Conservation (phyloP, 1,140 invertebrate species). For the Portunus trituberculatus region DNA sequence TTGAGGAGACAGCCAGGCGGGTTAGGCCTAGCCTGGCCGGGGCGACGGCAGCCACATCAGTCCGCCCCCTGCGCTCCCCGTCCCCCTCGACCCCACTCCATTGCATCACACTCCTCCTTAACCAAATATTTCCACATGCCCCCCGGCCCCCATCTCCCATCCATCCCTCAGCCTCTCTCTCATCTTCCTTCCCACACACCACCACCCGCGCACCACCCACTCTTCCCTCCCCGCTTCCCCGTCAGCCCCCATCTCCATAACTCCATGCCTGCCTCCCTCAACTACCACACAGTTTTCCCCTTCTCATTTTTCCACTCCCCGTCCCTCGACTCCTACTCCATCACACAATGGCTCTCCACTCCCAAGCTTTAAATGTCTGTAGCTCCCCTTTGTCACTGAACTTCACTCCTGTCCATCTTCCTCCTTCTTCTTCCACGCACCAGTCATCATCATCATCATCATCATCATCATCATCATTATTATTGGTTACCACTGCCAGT, state of each 20-base stretch:
- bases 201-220: not conserved
- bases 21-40: conserved; percentile 55
- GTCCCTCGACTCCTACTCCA: not conserved
- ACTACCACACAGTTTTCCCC: not conserved
- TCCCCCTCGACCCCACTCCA: conserved; percentile 15
- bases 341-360: not conserved
- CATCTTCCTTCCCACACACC: not conserved
- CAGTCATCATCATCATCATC: not conserved
- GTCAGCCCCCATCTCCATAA: not conserved
- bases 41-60: not conserved
- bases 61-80: not conserved
- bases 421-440: not conserved
- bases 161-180: not conserved
- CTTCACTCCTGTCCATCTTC: not conserved
- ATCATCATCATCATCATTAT: not conserved
- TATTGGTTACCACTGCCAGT: not conserved
- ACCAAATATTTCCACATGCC: conserved; percentile 30
- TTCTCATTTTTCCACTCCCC: not conserved
- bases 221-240: not conserved
- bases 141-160: not conserved
- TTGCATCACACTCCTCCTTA: conserved; percentile 21
- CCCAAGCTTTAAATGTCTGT: not conserved
- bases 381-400: too few species aligned
- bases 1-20: conserved; percentile 59
- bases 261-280: not conserved